Conservation (phyloP, 2,797 vertebrate genomes). For the Liasis olivaceus region DNA sequence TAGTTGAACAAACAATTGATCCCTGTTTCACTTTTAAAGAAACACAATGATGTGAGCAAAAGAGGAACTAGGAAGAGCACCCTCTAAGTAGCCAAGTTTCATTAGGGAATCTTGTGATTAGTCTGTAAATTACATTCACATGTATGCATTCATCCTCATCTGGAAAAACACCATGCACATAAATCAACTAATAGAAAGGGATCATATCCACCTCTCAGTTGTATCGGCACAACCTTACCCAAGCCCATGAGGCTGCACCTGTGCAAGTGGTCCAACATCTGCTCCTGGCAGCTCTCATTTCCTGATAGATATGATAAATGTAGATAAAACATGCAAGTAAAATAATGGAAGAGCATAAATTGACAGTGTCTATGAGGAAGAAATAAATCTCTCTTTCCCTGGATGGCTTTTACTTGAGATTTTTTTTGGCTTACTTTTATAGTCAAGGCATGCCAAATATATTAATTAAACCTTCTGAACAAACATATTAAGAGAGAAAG, state of each 20-base stretch:
- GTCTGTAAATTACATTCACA: constrained; percentile 17
- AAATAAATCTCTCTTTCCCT: constrained; percentile 56
- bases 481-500: not conserved
- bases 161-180: constrained; percentile 16
- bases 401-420: constrained; percentile 47
- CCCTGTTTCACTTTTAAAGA: not conserved
- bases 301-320: constrained; percentile 14
- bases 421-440: constrained; percentile 56
- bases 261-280: not conserved
- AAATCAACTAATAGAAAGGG: constrained; percentile 10
- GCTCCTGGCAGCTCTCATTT: not conserved
- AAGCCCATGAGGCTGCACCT: constrained; percentile 10
- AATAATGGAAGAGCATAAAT: not conserved
- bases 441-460: constrained; percentile 54
- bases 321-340: constrained; percentile 22
- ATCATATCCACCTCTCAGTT: constrained; percentile 12
- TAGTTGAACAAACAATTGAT: not conserved
- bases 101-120: constrained; percentile 19
- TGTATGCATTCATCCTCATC: constrained; percentile 8
- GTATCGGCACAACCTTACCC: not conserved
- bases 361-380: not conserved
- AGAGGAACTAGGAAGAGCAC: not conserved
- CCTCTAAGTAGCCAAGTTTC: constrained; percentile 2
- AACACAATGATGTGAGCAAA: not conserved
- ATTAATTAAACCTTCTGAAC: constrained; percentile 60